Conservation (phyloP, 2,113 vertebrate genomes). For the Cyprinus carpio region DNA sequence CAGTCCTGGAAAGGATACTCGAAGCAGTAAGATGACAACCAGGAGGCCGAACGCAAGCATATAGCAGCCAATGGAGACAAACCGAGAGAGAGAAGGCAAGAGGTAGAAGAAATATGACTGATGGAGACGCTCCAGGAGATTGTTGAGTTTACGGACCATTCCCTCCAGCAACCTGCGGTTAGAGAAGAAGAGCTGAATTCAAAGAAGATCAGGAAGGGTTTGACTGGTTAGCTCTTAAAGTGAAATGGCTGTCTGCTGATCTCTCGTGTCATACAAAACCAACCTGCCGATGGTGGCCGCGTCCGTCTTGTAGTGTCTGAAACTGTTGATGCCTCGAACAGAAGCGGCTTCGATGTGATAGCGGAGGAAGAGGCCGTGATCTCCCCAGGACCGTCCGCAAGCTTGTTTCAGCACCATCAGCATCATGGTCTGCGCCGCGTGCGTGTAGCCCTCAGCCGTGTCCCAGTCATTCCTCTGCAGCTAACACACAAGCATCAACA, state of each 20-base stretch:
- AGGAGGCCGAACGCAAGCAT: conserved; percentile 87
- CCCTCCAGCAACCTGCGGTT: conserved; percentile 91
- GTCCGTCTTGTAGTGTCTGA: conserved; percentile 89
- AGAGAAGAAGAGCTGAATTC: neutral
- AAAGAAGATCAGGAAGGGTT: neutral
- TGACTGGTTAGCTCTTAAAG: neutral
- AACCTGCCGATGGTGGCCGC: conserved; percentile 82
- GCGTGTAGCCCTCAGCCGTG: conserved; percentile 77
- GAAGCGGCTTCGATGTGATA: conserved; percentile 90
- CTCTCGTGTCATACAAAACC: neutral
- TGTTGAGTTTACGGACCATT: conserved; percentile 91
- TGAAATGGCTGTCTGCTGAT: no score
- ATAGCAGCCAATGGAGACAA: conserved; percentile 91
- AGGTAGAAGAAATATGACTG: conserved; percentile 96
- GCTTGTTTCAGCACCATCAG: no score
- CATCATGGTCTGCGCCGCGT: conserved; percentile 85
- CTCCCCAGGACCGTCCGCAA: conserved; percentile 82
- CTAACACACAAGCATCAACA: conserved; percentile 62
- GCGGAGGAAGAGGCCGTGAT: conserved; percentile 90
- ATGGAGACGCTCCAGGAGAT: conserved; percentile 90
- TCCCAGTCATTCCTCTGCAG: conserved; percentile 88
- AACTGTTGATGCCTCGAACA: conserved; percentile 88
- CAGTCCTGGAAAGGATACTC: conserved; percentile 79
- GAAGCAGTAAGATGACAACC: conserved; percentile 82
- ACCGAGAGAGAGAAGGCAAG: conserved; percentile 85